Evolutionary conservation across 2,797 vertebrate genomes (phyloP).

Genomic region (Euphonia xanthogaster): DNA sequence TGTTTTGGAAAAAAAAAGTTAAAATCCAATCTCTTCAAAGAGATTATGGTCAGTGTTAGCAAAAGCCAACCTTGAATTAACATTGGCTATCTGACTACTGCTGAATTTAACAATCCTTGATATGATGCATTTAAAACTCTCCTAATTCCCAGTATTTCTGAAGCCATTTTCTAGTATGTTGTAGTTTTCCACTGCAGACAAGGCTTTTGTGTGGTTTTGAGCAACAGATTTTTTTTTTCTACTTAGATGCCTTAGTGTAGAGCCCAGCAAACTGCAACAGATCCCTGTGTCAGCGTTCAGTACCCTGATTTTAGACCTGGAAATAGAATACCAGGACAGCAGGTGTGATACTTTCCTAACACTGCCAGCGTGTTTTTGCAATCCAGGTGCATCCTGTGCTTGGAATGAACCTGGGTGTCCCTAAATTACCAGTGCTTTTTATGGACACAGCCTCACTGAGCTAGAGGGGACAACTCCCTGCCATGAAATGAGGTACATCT

Average conservation of each 20-base stretch:
- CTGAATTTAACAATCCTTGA: background rate
- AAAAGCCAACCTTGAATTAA: background rate
- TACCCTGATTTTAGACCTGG: background rate
- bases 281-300: background rate
- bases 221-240: background rate
- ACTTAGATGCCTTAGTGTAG: background rate
- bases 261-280: background rate
- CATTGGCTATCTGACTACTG: background rate
- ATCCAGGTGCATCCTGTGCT: background rate
- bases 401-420: background rate
- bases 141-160: background rate
- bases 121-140: background rate
- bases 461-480: background rate
- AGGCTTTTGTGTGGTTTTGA: background rate
- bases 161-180: background rate
- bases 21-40: background rate
- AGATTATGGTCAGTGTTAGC: background rate
- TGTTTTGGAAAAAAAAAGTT: background rate
- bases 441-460: background rate
- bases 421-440: background rate
- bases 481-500: accelerated
- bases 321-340: background rate
- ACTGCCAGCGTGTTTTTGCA: background rate
- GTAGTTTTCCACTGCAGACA: background rate
- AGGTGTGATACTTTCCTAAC: background rate